These are phyloP conservation scores for Drosophila insularis DNA, from an alignment of 1,140 invertebrate species.

Conservation along the genomic window DNA sequence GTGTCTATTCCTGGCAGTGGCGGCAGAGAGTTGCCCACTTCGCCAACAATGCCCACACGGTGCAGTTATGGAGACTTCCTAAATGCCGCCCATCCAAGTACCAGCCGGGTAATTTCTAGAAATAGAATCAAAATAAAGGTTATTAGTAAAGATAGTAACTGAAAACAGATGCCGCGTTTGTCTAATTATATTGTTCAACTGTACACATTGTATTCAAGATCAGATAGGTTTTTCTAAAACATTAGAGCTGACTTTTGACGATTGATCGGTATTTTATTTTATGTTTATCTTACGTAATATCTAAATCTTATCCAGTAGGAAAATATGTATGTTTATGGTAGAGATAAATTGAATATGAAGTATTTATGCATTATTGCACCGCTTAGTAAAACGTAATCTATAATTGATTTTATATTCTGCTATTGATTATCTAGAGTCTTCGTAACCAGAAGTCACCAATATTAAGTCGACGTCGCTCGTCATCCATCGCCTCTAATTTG, in stretches of 20 bases:
- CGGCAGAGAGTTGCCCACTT: not conserved
- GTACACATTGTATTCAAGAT: too few species aligned
- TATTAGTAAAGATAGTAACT: too few species aligned
- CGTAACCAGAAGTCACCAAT: conserved; percentile 68
- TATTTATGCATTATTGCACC: too few species aligned
- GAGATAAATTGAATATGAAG: too few species aligned
- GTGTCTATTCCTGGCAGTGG: not conserved
- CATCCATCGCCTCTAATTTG: conserved; percentile 68
- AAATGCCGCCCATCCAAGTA: conserved; percentile 39
- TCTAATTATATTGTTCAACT: too few species aligned
- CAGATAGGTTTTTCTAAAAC: too few species aligned
- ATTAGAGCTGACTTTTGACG: too few species aligned
- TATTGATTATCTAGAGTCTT: conserved; percentile 39
- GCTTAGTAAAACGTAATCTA: not conserved
- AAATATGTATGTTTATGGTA: too few species aligned
- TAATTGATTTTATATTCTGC: conserved; percentile 12
- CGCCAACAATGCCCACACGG: conserved; percentile 10
- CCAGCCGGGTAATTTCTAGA: conserved; percentile 48
- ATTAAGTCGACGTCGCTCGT: conserved; percentile 63
- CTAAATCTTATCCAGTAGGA: too few species aligned
- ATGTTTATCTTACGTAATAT: too few species aligned
- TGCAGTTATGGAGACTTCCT: conserved; percentile 53
- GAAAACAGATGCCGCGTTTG: too few species aligned
- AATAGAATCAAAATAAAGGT: not conserved
- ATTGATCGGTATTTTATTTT: too few species aligned